Evolutionary conservation across 2,888 invertebrate genomes (phyloP).

Genomic region (Cremastinae sp.): DNA sequence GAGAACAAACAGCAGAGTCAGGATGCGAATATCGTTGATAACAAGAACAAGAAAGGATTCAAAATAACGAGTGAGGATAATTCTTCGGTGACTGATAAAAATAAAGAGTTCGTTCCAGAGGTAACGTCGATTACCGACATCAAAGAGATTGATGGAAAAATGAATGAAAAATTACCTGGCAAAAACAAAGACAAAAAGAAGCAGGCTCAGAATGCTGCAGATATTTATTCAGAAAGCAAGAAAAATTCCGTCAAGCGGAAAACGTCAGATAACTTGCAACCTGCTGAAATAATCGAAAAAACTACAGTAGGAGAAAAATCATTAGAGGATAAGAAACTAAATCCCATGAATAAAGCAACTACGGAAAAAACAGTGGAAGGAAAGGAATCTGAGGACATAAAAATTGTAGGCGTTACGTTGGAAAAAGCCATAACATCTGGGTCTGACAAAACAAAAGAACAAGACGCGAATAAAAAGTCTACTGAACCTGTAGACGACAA

Average conservation of each 20-base stretch:
- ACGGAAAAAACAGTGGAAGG: neutral
- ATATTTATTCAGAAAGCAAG: neutral
- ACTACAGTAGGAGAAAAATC: constrained; percentile 33
- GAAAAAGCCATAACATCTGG: neutral
- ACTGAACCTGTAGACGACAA: neutral
- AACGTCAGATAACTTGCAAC: constrained; percentile 9
- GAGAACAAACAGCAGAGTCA: constrained; percentile 48
- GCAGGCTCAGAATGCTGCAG: constrained; percentile 8
- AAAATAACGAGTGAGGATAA: neutral
- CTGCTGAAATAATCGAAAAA: neutral
- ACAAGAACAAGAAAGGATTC: constrained; percentile 38
- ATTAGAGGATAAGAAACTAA: too few species aligned
- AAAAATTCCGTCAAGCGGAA: constrained; percentile 44
- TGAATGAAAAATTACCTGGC: constrained; percentile 4
- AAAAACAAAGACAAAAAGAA: constrained; percentile 42
- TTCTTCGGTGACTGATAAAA: too few species aligned
- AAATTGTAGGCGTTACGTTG: neutral
- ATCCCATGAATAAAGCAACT: neutral
- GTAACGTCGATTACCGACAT: too few species aligned
- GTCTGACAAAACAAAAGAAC: neutral
- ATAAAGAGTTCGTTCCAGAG: too few species aligned
- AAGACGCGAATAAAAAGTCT: neutral
- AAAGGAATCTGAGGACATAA: neutral
- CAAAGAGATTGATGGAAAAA: too few species aligned
- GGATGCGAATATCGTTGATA: constrained; percentile 24